Percentiles rank a stretch among this genome's conserved stretches.
phyloP scores from a whole-genome alignment of 2,888 invertebrate species.

The Trissonchulus sp. region DNA sequence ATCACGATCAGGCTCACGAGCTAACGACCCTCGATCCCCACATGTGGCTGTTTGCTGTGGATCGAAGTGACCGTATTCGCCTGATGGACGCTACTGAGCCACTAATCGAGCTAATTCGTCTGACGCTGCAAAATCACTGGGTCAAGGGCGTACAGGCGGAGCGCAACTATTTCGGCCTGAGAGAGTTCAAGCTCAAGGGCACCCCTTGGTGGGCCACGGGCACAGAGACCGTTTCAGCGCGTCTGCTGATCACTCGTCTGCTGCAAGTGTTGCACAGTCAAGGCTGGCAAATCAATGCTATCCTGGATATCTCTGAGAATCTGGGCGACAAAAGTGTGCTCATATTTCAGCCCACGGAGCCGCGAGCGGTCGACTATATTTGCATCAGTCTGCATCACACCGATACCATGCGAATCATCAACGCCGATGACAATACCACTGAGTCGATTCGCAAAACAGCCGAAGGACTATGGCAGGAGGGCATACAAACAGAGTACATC shows the following conservation, averaged over 20 bases:
- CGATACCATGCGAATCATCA: background rate
- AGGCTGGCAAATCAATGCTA: slow-evolving; percentile 17
- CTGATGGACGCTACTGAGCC: slow-evolving; percentile 31
- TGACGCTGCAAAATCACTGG: slow-evolving; percentile 27
- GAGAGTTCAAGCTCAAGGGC: slow-evolving; percentile 16
- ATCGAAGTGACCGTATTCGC: slow-evolving; percentile 29
- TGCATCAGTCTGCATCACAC: slow-evolving; percentile 14
- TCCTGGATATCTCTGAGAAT: slow-evolving; percentile 5
- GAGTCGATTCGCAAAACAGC: background rate
- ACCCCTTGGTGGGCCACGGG: slow-evolving; percentile 27
- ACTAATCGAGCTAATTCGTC: background rate
- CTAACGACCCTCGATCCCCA: background rate
- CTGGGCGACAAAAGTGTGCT: background rate
- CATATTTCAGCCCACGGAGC: background rate
- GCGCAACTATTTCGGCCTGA: background rate
- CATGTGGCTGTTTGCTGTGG: slow-evolving; percentile 26
- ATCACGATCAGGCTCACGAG: background rate
- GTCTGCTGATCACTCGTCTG: slow-evolving; percentile 3
- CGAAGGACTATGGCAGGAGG: background rate
- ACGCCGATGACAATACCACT: background rate
- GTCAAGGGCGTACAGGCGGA: slow-evolving; percentile 29
- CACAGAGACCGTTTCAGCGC: slow-evolving; percentile 16
- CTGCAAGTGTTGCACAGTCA: slow-evolving; percentile 7
- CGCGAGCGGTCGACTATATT: background rate
- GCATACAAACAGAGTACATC: background rate